phyloP scores from a whole-genome alignment of 2,113 vertebrate species.

The Siniperca chuatsi region DNA sequence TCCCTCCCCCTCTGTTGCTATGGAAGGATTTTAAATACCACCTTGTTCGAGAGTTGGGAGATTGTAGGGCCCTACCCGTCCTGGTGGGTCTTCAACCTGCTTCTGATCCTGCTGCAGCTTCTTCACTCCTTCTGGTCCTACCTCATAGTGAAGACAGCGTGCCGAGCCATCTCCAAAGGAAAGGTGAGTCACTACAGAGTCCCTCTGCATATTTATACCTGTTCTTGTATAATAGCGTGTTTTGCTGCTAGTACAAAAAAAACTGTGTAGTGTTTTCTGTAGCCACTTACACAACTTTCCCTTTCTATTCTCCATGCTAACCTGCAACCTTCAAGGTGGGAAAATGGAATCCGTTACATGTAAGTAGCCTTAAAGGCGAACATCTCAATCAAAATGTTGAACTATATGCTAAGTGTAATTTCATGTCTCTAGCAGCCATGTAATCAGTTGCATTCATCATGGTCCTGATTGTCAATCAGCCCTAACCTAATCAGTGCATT shows the following conservation, averaged over 20 bases:
- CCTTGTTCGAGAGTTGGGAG: constrained; percentile 96
- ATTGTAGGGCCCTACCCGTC: constrained; percentile 96
- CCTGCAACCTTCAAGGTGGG: constrained; percentile 87
- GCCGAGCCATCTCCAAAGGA: constrained; percentile 94
- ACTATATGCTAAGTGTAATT: constrained; percentile 5
- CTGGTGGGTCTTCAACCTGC: constrained; percentile 94
- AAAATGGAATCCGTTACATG: constrained; percentile 98
- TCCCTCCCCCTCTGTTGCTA: constrained; percentile 36
- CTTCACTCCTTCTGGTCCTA: constrained; percentile 97
- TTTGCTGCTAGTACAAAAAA: constrained; percentile 9
- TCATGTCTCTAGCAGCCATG: background rate
- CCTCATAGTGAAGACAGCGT: constrained; percentile 93
- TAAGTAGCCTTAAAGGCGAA: constrained; percentile 85
- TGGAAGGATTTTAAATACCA: constrained; percentile 94
- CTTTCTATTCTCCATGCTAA: constrained; percentile 58
- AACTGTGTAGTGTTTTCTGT: constrained; percentile 26
- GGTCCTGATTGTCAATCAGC: background rate
- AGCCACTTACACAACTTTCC: constrained; percentile 32
- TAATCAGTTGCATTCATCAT: constrained; percentile 1
- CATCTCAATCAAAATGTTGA: background rate
- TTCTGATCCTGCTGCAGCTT: constrained; percentile 91
- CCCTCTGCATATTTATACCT: constrained; percentile 15
- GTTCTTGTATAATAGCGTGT: background rate
- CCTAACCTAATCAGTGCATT: background rate
- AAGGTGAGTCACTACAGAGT: constrained; percentile 90